Base-by-base conservation (phyloP, 2,113 vertebrate species). In the Hypomesus transpacificus region DNA sequence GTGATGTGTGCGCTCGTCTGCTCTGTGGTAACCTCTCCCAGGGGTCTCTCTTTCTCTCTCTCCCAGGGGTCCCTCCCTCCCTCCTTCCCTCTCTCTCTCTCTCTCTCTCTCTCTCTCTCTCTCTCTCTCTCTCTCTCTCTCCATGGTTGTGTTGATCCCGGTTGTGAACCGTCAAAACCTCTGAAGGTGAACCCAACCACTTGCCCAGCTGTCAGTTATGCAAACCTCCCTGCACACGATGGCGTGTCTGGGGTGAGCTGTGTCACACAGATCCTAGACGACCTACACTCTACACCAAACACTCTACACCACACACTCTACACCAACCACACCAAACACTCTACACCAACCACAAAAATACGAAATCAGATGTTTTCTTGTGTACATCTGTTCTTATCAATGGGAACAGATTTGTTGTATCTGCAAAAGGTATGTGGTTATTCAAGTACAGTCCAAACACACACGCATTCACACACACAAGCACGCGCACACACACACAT, bases 81-180 rank as follows among this genome's bases (percentile, higher is more conserved):
- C 31, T 34, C 31, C 31, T 5, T 34, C 4, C 6, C 31, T 34
- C 31, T 34, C 31, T 34, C 31, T 34, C 31, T 34, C 31, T 34
- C 31, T 34, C 4, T 34, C 31, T 34, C 31, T 3, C 31, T 34
- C 31, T 84, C 63, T 69, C 66, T 82, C 70, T 71, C 51, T 5
- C 3, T 46, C 54, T 53, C 52, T 26, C 21, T 13, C 26, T 56
- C 69, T 69, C 46, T 67, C 84, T 71, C 80, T 72, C 79, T 77
- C 72, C 46, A 17, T 22, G 21, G 28, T 77, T 75, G 68, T 66
- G 51, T 16, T 59, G n/a, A 59, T 24, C 20, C 61, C 64, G 31
- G 4, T 66, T 50, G 75, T 22, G 69, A 20, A 14, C 5, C 68
- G 68, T 74, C 77, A 57, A 76, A 77, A 77, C 70, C 75, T 72